Evolutionary conservation across 2,113 vertebrate species (phyloP), one percentile per base, ranked within the genome.

Genomic region (Sigmodon hispidus): DNA sequence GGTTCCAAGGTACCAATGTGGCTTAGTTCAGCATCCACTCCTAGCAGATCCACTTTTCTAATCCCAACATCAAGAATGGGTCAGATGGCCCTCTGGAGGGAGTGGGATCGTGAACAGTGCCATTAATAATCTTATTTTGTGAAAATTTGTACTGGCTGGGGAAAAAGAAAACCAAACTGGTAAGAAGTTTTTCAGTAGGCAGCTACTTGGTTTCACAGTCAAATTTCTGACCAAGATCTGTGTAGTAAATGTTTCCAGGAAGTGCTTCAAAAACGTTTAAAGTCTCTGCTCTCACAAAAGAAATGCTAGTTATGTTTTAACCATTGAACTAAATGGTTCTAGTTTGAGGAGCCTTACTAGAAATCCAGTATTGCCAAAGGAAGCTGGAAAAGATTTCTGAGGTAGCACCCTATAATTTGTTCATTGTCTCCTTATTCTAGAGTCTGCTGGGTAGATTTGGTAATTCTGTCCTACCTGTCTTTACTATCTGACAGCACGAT

Each of bases 171-270:
- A n/a, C n/a, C n/a, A n/a, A 81, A 59, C 7, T 31, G 52, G 31
- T 79, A 88, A 90, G n/a, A 65, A 70, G 92, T 96, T 83, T 96
- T 83, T 94, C 26, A 94, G 22, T 59, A 91, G n/a, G 67, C 83
- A 89, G 57, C 22, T 76, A 79, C 69, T 67, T 87, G 48, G 61
- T 87, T 94, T 55, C 75, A 72, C 73, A 94, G 59, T 55, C 52
- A 90, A 31, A 91, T 36, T 89, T 89, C 26, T 67, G 85, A 55
- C 81, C 22, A 81, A 31, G 72, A 93, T 93, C 57, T 94, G 80
- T 94, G 80, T 40, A 90, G 0, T 72, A 48, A 77, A 24, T 72
- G 45, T 75, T 80, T 94, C 26, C 40, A 91, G 69, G 92, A 93
- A 79, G 15, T 91, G 40, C 77, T 94, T 91, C 67, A 83, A 52